These are phyloP conservation scores for Trissolcus japonicus DNA, from an alignment of 2,888 invertebrate species.

Conservation along the genomic window DNA sequence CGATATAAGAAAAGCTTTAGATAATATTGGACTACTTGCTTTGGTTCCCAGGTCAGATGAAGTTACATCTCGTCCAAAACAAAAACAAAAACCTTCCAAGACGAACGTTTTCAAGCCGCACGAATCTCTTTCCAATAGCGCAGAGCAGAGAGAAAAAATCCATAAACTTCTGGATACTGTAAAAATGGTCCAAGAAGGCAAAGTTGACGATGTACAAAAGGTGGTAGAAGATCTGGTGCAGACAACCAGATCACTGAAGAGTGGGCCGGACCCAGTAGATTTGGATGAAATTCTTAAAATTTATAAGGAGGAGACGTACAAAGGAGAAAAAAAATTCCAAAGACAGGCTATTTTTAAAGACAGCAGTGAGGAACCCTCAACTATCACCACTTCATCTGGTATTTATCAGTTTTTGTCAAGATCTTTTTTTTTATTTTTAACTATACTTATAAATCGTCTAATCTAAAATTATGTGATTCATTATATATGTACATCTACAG, in stretches of 20 bases:
- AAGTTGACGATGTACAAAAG: conserved; percentile 65
- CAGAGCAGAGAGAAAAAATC: conserved; percentile 77
- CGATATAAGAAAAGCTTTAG: conserved; percentile 73
- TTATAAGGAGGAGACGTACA: conserved; percentile 68
- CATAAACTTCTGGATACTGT: conserved; percentile 73
- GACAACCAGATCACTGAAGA: conserved; percentile 66
- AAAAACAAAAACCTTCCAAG: conserved; percentile 13
- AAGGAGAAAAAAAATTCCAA: conserved; percentile 74
- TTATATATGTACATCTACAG: too few relatives aligned
- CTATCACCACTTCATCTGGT: conserved; percentile 64
- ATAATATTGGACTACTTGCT: conserved; percentile 72
- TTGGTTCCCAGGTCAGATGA: conserved; percentile 32
- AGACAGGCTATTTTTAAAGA: conserved; percentile 56
- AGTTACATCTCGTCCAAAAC: conserved; percentile 14
- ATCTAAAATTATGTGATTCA: too few relatives aligned
- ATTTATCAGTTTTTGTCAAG: conserved; percentile 55
- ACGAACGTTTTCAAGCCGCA: conserved; percentile 75
- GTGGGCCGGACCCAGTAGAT: conserved; percentile 71
- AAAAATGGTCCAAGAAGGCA: conserved; percentile 71
- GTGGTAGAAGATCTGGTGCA: conserved; percentile 67
- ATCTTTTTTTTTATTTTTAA: not conserved
- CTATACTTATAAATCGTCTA: too few relatives aligned
- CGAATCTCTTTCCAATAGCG: conserved; percentile 66
- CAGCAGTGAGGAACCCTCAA: conserved; percentile 31
- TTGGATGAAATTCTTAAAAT: conserved; percentile 70